A percentile compares a stretch with the other conserved stretches of the same genome.
Conservation (phyloP, 2,797 vertebrate genomes). For the Lithobates sylvaticus region DNA sequence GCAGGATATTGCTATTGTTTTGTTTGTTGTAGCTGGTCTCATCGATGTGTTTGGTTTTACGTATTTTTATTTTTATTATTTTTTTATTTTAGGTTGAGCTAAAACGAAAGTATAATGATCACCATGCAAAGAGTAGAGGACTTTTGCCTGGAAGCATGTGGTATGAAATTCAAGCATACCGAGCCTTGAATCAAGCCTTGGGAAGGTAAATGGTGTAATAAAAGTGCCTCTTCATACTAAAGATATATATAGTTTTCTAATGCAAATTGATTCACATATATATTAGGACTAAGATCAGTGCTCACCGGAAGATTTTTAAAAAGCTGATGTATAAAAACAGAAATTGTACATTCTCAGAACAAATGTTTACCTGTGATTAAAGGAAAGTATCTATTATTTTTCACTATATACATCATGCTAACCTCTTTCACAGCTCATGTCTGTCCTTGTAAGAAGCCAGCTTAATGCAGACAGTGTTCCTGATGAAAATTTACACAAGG, state of each 20-base stretch:
- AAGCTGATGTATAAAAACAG: no score
- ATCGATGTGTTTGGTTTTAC: constrained; percentile 2
- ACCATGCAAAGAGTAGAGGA: constrained; percentile 88
- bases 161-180: constrained; percentile 98
- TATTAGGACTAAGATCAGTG: no score
- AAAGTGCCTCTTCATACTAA: neutral
- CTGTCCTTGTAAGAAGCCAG: no score
- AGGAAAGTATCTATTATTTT: no score
- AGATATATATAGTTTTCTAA: neutral
- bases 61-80: constrained; percentile 45
- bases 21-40: neutral
- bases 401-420: no score
- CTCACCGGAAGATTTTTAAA: no score
- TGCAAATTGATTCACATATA: neutral
- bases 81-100: constrained; percentile 86
- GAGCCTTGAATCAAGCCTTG: constrained; percentile 96
- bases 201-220: constrained; percentile 83
- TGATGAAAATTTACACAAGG: no score
- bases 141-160: constrained; percentile 91
- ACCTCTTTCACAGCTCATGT: no score
- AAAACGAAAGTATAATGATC: constrained; percentile 96
- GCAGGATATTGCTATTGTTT: neutral
- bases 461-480: no score
- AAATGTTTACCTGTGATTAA: no score
- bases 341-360: no score